Base-by-base conservation (phyloP, 37 sponge, comb jelly and placozoan genomes). In the Spongilla lacustris region DNA sequence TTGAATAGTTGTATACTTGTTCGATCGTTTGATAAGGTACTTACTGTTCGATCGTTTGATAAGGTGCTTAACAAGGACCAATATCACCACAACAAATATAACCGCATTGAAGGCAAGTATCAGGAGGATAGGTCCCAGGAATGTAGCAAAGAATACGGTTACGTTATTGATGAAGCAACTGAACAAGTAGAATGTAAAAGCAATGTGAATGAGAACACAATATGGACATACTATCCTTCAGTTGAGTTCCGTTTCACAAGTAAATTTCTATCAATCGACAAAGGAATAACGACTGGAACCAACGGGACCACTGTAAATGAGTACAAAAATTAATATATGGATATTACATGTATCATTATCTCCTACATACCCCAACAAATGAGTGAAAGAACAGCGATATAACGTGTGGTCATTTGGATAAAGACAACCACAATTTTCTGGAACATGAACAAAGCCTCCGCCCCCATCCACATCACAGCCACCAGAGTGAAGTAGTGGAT, bases 341-440 rank as follows among this genome's bases (percentile, higher is more conserved):
- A 73, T 25, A 5, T 19, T 27, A 73, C 1, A 14, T 27, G 22
- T 25, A 21, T 1, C 26, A 25, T 26, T 29, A 36, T 32, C 0
- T n/a, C n/a, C n/a, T 1, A 85, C 88, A 75, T 73, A 88, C 88
- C 86, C 88, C 88, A 88, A 31, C 82, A 72, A 24, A 82, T 67
- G 35, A 88, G 49, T 30, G 83, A 88, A 32, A 80, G 49, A 76
- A 34, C 37, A 11, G 73, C 4, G 30, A 75, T 74, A 19, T 80
- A 82, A 24, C 49, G 49, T n/a, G 49, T 71, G 58, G 81, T 82
- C 71, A 77, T 73, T 0, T 67, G 50, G 75, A 71, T 66, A 73
- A 88, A 88, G 8, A 88, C 83, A 30, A 82, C 72, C 67, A 82
- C 68, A 24, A 88, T 68, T 41, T 80, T 80, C 66, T 80, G 78